Evolutionary conservation across 2,113 vertebrate species (phyloP).

Genomic region (Hipposideros armiger): DNA sequence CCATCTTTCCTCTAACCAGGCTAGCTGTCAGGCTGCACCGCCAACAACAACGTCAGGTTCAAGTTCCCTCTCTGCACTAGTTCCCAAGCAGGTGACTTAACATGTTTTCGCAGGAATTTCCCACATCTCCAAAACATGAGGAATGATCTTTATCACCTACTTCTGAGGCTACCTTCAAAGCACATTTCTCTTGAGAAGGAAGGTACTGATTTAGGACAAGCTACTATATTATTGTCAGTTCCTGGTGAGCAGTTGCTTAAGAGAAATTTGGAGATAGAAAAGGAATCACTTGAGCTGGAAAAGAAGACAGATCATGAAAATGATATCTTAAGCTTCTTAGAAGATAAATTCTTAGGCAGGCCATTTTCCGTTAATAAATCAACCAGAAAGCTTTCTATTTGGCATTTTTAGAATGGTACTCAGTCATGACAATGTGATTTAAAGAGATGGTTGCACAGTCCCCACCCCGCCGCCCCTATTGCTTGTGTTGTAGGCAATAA

Average conservation of each 20-base stretch:
- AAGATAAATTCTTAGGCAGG: constrained; percentile 66
- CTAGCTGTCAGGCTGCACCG: not conserved
- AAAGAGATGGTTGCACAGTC: constrained; percentile 38
- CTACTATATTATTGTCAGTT: not conserved
- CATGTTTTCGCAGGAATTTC: not conserved
- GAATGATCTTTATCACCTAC: not conserved
- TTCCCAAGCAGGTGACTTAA: not conserved
- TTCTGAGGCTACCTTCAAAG: not conserved
- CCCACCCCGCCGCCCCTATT: not conserved
- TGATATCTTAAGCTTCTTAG: constrained; percentile 60
- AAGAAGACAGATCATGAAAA: constrained; percentile 70
- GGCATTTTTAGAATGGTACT: constrained; percentile 69
- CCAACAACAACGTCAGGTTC: not conserved
- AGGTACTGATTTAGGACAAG: not conserved
- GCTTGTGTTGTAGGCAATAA: constrained; percentile 34
- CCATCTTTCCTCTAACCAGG: not conserved
- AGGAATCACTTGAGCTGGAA: constrained; percentile 40
- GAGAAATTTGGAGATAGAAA: constrained; percentile 56
- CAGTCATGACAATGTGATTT: constrained; percentile 71
- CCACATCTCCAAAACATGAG: not conserved
- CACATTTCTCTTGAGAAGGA: constrained; percentile 6
- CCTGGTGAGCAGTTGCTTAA: constrained; percentile 34
- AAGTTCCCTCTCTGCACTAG: not conserved
- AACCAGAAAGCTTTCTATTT: constrained; percentile 72
- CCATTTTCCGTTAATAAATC: constrained; percentile 75